Evolutionary conservation across 2,888 invertebrate genomes (phyloP), one percentile per base, ranked within the genome.

Genomic region (Ennomos erosarius): DNA sequence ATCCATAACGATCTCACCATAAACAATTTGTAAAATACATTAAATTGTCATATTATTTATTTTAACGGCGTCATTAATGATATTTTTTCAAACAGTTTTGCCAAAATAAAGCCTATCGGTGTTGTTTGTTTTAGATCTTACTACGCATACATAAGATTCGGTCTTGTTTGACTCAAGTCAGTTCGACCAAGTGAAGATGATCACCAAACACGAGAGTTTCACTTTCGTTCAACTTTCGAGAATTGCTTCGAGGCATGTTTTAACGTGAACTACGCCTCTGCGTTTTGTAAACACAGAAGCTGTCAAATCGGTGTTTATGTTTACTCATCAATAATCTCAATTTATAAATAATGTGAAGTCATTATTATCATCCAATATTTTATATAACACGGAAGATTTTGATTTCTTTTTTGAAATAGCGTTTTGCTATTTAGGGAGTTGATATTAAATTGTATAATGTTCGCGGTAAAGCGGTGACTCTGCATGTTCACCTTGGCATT

Each of bases 211-310:
- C 36, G 42, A 54, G 79, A 79, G 81, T 88, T 88, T 90, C 88
- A 90, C 91, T 91, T 91, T 90, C 88, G 72, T 84, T 74, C 74
- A 81, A 84, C 88, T 89, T 87, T 88, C 86, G 75, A 85, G 76
- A 72, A 70, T 61, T 59, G 69, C 67, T 69, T 53, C 65, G 62
- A 45, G 59, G 59, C 55, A 59, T 53, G 56, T 56, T 74, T 74
- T 71, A 73, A 68, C 71, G 68, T 70, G 70, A 68, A 73, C 75
- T 79, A 78, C 79, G 72, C 76, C 78, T 73, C 65, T 55, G 39
- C 81, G 67, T 81, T 84, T 85, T 78, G 75, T 82, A 81, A 84
- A 84, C 73, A 81, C 71, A 69, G 71, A 66, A 70, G 47, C 26
- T n/a, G 73, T 67, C 54, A 49, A 42, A 53, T 58, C n/a, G 33